A percentile compares a stretch with the other conserved stretches of the same genome.
Evolutionary conservation across 2,888 invertebrate species (phyloP).

Genomic region (Tribolium freemani): DNA sequence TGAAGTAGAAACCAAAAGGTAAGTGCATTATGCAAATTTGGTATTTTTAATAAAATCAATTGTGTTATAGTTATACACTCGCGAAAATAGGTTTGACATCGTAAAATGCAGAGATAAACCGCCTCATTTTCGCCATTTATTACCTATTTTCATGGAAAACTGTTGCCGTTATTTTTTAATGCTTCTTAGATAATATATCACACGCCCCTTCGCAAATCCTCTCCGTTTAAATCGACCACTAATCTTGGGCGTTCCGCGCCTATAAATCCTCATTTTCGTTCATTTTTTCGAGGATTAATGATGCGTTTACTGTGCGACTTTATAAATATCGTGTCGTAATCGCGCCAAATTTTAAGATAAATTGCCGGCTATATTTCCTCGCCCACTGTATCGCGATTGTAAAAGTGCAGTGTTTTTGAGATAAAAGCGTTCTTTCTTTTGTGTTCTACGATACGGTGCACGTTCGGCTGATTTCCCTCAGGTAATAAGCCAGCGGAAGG

Average conservation of each 20-base stretch:
- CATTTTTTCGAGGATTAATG: constrained; percentile 23
- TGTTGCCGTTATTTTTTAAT: not conserved
- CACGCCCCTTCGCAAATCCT: not conserved
- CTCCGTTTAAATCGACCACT: not conserved
- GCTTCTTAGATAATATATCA: not conserved
- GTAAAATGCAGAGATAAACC: not conserved
- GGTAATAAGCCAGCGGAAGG: not conserved
- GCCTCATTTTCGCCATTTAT: not conserved
- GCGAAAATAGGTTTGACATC: not conserved
- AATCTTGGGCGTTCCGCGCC: constrained; percentile 5
- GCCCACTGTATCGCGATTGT: constrained; percentile 1
- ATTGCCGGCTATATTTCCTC: constrained; percentile 1
- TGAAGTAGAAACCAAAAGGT: too few species aligned
- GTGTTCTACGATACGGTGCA: not conserved
- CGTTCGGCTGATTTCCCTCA: constrained; percentile 18
- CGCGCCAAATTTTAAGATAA: constrained; percentile 12
- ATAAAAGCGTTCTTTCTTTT: not conserved
- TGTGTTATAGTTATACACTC: too few species aligned
- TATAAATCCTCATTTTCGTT: constrained; percentile 11
- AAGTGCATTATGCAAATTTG: too few species aligned
- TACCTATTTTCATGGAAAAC: not conserved
- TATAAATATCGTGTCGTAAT: constrained; percentile 18
- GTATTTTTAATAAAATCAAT: too few species aligned
- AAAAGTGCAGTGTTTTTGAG: not conserved
- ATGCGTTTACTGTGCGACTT: constrained; percentile 5